Evolutionary conservation across 2,797 vertebrate species (phyloP).

Genomic region (Pangasius djambal): DNA sequence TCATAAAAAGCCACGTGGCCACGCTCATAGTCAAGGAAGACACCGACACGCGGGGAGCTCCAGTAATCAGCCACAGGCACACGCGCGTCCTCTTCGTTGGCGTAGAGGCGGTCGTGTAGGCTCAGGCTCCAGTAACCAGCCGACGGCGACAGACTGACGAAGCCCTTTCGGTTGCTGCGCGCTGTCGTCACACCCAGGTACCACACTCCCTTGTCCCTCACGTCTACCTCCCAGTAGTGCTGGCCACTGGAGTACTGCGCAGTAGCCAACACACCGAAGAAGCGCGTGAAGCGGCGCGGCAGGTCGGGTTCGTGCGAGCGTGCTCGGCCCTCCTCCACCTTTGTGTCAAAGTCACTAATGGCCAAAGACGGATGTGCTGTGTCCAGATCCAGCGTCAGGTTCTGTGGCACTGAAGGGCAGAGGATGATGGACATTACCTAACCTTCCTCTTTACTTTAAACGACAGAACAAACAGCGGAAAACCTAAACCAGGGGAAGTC

Average conservation of each 20-base stretch:
- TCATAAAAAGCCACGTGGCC: slow-evolving; percentile 80
- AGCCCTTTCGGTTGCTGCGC: slow-evolving; percentile 82
- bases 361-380: slow-evolving; percentile 76
- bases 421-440: not conserved
- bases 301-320: slow-evolving; percentile 76
- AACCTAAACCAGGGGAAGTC: not conserved
- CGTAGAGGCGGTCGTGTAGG: slow-evolving; percentile 80
- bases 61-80: slow-evolving; percentile 79
- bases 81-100: slow-evolving; percentile 77
- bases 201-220: slow-evolving; percentile 81
- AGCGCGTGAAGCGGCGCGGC: slow-evolving; percentile 75
- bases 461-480: not conserved
- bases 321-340: slow-evolving; percentile 76
- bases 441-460: not conserved
- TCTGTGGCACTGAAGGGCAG: slow-evolving; percentile 73
- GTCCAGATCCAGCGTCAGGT: slow-evolving; percentile 79
- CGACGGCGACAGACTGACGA: slow-evolving; percentile 75
- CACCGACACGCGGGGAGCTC: slow-evolving; percentile 79
- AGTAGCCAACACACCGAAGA: slow-evolving; percentile 77
- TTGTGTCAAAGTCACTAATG: slow-evolving; percentile 79
- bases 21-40: slow-evolving; percentile 80
- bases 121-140: slow-evolving; percentile 82
- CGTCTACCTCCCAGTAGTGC: slow-evolving; percentile 85
- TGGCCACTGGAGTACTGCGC: slow-evolving; percentile 78
- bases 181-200: slow-evolving; percentile 81